A percentile compares a stretch with the other conserved stretches of the same genome.
These are phyloP conservation scores for Ophonus ardosiacus DNA, from an alignment of 2,888 invertebrate species.

Conservation along the genomic window DNA sequence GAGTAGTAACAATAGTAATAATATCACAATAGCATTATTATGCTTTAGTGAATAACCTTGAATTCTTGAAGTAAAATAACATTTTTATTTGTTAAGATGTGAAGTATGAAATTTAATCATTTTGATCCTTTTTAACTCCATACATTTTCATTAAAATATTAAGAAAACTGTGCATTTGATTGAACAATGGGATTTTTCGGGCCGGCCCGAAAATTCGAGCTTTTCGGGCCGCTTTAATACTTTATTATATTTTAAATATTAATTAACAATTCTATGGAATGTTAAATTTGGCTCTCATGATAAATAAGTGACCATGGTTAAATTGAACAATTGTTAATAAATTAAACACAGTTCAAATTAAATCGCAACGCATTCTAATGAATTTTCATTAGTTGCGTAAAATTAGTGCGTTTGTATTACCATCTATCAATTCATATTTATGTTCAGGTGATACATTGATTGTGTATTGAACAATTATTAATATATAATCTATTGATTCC, in stretches of 20 bases:
- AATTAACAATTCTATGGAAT: background rate
- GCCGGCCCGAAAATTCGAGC: too few relatives aligned
- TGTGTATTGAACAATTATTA: slow-evolving; percentile 18
- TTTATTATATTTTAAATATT: background rate
- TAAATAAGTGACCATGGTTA: background rate
- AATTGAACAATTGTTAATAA: slow-evolving; percentile 39
- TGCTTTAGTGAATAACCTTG: too few relatives aligned
- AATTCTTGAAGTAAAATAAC: too few relatives aligned
- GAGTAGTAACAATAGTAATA: too few relatives aligned
- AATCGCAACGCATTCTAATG: background rate
- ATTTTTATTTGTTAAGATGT: too few relatives aligned
- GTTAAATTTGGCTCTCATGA: background rate
- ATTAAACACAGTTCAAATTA: slow-evolving; percentile 13
- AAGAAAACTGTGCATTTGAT: too few relatives aligned
- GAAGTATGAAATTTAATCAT: too few relatives aligned
- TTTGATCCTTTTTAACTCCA: too few relatives aligned
- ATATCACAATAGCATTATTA: too few relatives aligned
- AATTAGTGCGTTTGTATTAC: background rate
- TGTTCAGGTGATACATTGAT: slow-evolving; percentile 27
- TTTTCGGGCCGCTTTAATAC: too few relatives aligned
- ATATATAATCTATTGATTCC: slow-evolving; percentile 13
- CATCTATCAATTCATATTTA: slow-evolving; percentile 27
- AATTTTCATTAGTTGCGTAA: background rate
- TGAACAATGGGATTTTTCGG: too few relatives aligned
- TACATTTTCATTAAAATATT: too few relatives aligned